These are phyloP conservation scores for Gnathonemus longibarbis DNA, from an alignment of 2,113 vertebrate species.

Conservation along the genomic window DNA sequence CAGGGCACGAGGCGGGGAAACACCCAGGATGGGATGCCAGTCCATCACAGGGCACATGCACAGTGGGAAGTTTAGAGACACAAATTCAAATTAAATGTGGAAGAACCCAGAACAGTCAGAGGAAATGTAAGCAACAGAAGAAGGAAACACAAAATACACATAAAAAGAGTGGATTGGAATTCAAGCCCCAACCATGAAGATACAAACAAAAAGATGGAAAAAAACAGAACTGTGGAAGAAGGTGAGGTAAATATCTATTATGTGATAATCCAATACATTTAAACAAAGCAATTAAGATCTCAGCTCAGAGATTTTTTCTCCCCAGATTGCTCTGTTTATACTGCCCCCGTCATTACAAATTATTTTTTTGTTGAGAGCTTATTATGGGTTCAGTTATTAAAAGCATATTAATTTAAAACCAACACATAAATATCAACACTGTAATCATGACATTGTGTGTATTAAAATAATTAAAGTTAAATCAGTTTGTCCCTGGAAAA, in stretches of 20 bases:
- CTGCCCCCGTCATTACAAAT: neutral
- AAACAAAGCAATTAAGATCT: neutral
- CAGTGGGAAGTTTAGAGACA: too few relatives aligned
- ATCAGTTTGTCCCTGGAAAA: neutral
- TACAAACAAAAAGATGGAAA: neutral
- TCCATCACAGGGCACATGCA: too few relatives aligned
- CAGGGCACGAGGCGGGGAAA: too few relatives aligned
- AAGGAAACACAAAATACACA: neutral
- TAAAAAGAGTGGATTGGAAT: neutral
- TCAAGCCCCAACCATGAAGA: neutral
- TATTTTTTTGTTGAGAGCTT: neutral
- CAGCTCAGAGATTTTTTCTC: neutral
- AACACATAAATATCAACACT: neutral
- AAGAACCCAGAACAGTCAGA: neutral
- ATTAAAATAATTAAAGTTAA: neutral
- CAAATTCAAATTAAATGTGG: neutral
- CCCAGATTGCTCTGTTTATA: neutral
- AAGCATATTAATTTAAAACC: neutral
- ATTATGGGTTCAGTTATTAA: neutral
- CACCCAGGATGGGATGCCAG: too few relatives aligned
- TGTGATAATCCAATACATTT: neutral
- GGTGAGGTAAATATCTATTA: neutral
- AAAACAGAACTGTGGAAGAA: neutral
- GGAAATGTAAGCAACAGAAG: neutral
- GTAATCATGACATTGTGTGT: neutral